Base-by-base conservation (phyloP, 2,113 vertebrate genomes). In the Deroptyus accipitrinus region DNA sequence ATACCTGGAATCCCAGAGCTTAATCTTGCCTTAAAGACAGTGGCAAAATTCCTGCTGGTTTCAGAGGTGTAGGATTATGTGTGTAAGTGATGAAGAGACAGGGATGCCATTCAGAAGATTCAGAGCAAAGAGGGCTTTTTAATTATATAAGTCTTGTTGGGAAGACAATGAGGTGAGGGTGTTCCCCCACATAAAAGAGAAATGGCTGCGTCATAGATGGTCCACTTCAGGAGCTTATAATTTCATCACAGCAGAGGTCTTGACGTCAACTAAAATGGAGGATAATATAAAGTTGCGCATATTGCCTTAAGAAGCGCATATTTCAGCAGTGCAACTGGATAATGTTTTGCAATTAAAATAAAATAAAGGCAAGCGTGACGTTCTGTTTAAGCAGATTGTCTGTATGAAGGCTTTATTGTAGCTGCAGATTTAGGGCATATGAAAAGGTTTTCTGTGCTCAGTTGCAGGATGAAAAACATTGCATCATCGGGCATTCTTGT, bases 371-470 rank as follows among this genome's bases (percentile, higher is more conserved):
- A 96, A 95, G 96, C 24, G 13, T 97, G 97, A 96, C 97, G 95
- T 97, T 94, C 74, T 94, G 74, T 89, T 96, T 97, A 97, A 97
- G 97, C 96, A 97, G 94, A 95, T 96, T 97, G 96, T 95, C 95
- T 98, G 95, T 94, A 96, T 37, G 94, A 96, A 97, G 81, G 95
- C 94, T 97, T 98, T 97, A 98, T 91, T 98, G 96, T 97, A 97
- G 94, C 95, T 98, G 97, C 97, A 97, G 97, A 95, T 97, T 98
- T 96, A 97, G 94, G 95, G 94, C 97, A 96, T 95, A 98, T 98
- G 98, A 98, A 98, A 98, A 98, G 98, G 92, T 96, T 97, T 98
- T 98, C 97, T 98, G 98, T 98, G 87, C 95, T 98, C 94, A 31
- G 90, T 94, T 96, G 95, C 95, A 96, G 98, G 96, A 96, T 95